phyloP scores from a whole-genome alignment of 2,113 vertebrate genomes.

The Anolis carolinensis region DNA sequence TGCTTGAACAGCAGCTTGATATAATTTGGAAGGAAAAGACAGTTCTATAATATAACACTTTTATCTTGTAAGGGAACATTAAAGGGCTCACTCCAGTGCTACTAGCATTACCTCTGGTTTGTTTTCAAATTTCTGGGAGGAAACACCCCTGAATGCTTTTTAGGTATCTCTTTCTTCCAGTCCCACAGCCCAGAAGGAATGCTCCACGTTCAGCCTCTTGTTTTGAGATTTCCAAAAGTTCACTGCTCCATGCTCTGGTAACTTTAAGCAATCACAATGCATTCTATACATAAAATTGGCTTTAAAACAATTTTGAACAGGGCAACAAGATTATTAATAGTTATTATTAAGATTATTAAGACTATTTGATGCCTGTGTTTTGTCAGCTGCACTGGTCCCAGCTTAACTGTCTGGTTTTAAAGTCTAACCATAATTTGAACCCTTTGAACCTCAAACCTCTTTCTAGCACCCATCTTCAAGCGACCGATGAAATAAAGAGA shows the following conservation, averaged over 20 bases:
- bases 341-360: too few relatives aligned
- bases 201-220: background rate
- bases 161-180: background rate
- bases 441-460: background rate
- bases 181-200: background rate
- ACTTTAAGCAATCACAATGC: background rate
- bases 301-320: background rate
- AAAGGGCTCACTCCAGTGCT: background rate
- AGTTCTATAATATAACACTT: background rate
- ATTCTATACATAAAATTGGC: background rate
- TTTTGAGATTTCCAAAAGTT: background rate
- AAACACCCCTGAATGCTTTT: background rate
- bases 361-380: background rate
- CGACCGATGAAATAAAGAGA: too few relatives aligned
- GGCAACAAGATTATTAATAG: too few relatives aligned
- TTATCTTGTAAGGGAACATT: background rate
- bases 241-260: background rate
- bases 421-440: background rate
- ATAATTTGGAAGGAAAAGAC: background rate
- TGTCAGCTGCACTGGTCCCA: background rate
- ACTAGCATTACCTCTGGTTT: background rate
- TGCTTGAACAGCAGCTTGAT: background rate
- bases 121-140: background rate
- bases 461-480: background rate
- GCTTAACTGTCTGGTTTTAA: background rate